A percentile compares a stretch with the other conserved stretches of the same genome.
Conservation (phyloP, 2,113 vertebrate genomes). For the Cavia aperea region DNA sequence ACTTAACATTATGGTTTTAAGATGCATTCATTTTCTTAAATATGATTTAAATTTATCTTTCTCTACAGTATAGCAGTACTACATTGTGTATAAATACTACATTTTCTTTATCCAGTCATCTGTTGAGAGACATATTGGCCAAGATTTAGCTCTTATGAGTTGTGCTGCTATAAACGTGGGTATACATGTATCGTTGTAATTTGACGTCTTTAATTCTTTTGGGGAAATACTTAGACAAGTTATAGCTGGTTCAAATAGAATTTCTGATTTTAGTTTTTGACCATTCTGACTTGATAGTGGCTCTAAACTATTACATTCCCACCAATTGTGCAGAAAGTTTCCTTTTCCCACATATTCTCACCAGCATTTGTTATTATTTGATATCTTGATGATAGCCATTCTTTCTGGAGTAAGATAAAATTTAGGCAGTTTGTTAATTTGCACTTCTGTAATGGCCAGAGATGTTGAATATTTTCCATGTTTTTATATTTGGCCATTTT, state of each 20-base stretch:
- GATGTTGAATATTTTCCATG: background rate
- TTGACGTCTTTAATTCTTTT: background rate
- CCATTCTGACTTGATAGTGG: background rate
- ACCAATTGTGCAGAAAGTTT: background rate
- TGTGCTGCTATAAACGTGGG: background rate
- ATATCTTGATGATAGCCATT: background rate
- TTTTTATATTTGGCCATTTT: background rate
- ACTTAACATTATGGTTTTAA: background rate
- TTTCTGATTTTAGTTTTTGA: background rate
- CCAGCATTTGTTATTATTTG: background rate
- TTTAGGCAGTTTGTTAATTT: background rate
- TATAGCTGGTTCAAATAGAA: background rate
- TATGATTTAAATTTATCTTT: background rate
- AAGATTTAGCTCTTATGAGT: background rate
- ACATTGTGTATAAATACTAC: background rate
- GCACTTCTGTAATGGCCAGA: background rate
- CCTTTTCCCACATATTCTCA: background rate
- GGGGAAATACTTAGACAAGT: background rate
- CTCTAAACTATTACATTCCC: background rate
- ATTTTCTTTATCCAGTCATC: background rate
- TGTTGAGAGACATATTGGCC: background rate
- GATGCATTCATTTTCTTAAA: background rate
- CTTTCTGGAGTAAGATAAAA: background rate
- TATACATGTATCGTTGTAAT: background rate
- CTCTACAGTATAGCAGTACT: background rate